These are phyloP conservation scores for Rhadina sibilatrix DNA, from an alignment of 2,113 vertebrate species.

Conservation along the genomic window DNA sequence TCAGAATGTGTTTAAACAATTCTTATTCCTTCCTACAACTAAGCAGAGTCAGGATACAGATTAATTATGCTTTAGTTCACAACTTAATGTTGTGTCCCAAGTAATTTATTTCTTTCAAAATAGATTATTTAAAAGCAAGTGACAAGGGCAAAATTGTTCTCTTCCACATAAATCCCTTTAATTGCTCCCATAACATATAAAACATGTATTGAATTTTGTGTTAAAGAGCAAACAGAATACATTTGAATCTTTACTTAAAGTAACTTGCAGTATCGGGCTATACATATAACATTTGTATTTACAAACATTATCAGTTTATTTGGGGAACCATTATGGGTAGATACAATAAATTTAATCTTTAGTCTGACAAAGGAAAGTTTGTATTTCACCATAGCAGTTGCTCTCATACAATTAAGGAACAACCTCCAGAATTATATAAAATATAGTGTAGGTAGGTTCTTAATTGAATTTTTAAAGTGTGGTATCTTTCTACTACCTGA, in stretches of 20 bases:
- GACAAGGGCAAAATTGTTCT: constrained; percentile 12
- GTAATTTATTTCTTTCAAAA: constrained; percentile 41
- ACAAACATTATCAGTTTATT: neutral
- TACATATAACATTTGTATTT: neutral
- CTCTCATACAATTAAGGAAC: neutral
- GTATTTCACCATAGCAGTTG: neutral
- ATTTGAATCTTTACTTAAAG: neutral
- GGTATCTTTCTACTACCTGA: neutral
- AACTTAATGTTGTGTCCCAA: constrained; percentile 4
- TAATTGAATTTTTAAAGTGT: neutral
- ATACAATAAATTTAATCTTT: neutral
- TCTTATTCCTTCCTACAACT: neutral
- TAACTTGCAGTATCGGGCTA: neutral
- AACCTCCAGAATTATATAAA: fast-evolving
- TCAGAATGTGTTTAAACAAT: neutral
- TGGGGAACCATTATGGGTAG: neutral
- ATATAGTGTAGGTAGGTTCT: neutral
- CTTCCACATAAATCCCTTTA: constrained; percentile 21
- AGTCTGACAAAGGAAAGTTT: neutral
- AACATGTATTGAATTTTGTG: neutral
- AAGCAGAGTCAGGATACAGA: neutral
- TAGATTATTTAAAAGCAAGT: constrained; percentile 12
- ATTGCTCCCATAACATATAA: neutral
- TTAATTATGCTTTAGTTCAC: constrained; percentile 32
- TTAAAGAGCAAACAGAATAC: neutral